phyloP scores from a whole-genome alignment of 2,797 vertebrate species.

The Emys orbicularis region DNA sequence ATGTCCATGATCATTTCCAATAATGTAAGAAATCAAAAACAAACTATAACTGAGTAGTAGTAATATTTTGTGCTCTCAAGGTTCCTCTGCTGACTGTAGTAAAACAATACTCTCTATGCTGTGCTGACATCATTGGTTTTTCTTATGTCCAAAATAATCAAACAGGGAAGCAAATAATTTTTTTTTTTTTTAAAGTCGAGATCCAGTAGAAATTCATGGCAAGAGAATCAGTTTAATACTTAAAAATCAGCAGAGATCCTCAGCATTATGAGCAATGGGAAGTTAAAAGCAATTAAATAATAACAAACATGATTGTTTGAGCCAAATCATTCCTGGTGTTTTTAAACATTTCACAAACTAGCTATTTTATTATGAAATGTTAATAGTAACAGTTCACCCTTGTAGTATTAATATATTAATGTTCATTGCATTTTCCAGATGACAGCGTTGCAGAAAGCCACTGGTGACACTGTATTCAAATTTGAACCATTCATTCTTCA shows the following conservation, averaged over 20 bases:
- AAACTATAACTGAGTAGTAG: neutral
- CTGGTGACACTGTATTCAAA: slow-evolving; percentile 87
- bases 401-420: neutral
- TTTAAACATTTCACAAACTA: neutral
- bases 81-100: neutral
- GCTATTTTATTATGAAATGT: neutral
- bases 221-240: neutral
- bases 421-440: slow-evolving; percentile 76
- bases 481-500: slow-evolving; percentile 96
- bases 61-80: neutral
- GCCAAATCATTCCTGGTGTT: neutral
- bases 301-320: neutral
- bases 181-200: neutral
- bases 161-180: neutral
- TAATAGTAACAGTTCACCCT: neutral
- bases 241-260: neutral
- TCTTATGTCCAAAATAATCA: neutral
- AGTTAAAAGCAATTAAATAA: neutral
- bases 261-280: neutral
- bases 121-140: fast-evolving
- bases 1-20: neutral
- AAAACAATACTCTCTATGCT: neutral
- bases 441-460: slow-evolving; percentile 78
- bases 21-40: neutral
- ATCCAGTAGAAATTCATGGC: neutral